Conservation (phyloP, 2,797 vertebrate species). For the Sebastiscus albofasciatus region DNA sequence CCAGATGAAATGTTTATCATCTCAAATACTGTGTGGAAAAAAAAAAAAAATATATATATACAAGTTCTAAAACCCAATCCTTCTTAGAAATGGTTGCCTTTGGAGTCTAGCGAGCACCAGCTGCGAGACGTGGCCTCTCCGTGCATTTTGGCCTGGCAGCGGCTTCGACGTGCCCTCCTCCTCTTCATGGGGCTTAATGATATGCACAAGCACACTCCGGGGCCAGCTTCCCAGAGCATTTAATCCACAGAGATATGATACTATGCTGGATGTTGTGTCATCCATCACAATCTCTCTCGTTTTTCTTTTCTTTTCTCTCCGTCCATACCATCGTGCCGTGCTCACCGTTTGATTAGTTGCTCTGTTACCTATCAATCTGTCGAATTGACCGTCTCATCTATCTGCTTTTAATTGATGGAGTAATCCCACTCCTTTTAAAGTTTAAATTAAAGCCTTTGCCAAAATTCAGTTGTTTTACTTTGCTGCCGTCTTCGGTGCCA, state of each 20-base stretch:
- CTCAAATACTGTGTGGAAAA: slow-evolving; percentile 56
- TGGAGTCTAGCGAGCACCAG: slow-evolving; percentile 56
- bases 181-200: slow-evolving; percentile 76
- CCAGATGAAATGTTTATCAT: slow-evolving; percentile 74
- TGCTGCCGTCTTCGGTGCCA: slow-evolving; percentile 10
- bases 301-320: slow-evolving; percentile 21
- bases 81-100: slow-evolving; percentile 61
- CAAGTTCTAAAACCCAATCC: slow-evolving; percentile 60
- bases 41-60: neutral
- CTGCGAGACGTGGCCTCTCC: slow-evolving; percentile 69
- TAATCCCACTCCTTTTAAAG: slow-evolving; percentile 27
- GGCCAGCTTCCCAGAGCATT: slow-evolving; percentile 79
- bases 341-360: slow-evolving; percentile 48
- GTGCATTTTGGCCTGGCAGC: slow-evolving; percentile 68
- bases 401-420: slow-evolving; percentile 38
- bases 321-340: slow-evolving; percentile 12
- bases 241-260: slow-evolving; percentile 83
- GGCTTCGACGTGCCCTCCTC: slow-evolving; percentile 66
- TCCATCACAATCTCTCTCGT: slow-evolving; percentile 70
- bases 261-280: slow-evolving; percentile 77
- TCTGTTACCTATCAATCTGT: slow-evolving; percentile 46
- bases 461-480: slow-evolving; percentile 27
- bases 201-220: slow-evolving; percentile 81
- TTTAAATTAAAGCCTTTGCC: slow-evolving; percentile 36
- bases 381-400: slow-evolving; percentile 26